Evolutionary conservation across 2,797 vertebrate species (phyloP), one percentile per base, ranked within the genome.

Genomic region (Psittacula derbiana): DNA sequence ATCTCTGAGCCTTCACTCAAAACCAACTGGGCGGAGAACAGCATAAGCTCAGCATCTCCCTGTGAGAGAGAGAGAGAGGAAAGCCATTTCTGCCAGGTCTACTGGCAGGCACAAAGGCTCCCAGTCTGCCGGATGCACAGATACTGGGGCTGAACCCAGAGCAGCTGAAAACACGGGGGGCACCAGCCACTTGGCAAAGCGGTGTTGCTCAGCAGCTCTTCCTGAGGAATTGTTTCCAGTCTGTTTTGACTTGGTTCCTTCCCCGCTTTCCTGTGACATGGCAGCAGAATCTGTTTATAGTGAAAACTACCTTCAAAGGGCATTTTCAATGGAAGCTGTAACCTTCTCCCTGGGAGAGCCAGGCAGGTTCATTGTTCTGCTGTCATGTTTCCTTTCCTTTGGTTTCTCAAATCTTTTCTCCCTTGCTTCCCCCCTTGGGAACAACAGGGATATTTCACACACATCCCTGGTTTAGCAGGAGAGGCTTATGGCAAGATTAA

Each of bases 301-400:
- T 67, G 88, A 93, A 93, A 94, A 96, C 70, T 90, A 96, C 91
- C 94, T 96, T 94, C 96, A 96, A 97, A 97, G 90, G 80, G 76
- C 74, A 19, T 95, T 94, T 96, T 96, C 91, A 96, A 95, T 92
- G 91, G 87, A 92, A 95, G 64, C 80, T 93, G 30, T 90, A 95
- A 96, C 95, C 91, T 91, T 83, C 95, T 94, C 95, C 94, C 94
- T 94, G 91, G 96, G 95, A 97, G 65, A 96, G 92, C 44, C 78
- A 81, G 91, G 88, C 96, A 95, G 92, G 91, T 96, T 96, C 95
- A 96, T 96, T 96, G 96, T 97, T 97, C 94, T 97, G 80, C 92
- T 96, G 92, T 92, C 95, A 96, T 91, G 90, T 95, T 96, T 95
- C 95, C 96, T 97, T 93, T 96, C 92, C 91, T 96, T 97, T 97